These are phyloP conservation scores for Ceryle rudis DNA, from an alignment of 2,797 vertebrate species.

Conservation along the genomic window DNA sequence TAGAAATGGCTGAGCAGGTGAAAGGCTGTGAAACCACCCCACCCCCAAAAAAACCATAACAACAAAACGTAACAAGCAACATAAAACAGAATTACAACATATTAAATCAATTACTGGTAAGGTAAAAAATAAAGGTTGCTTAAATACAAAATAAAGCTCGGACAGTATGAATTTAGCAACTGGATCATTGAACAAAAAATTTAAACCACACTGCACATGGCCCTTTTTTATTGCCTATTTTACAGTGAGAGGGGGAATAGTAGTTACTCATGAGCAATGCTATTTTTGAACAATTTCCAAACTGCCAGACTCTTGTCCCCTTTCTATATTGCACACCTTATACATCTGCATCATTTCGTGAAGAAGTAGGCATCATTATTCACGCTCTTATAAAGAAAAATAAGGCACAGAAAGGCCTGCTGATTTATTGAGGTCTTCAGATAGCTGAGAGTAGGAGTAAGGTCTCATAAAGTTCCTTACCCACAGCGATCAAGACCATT, in stretches of 20 bases:
- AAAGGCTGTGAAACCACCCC: background rate
- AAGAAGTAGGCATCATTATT: background rate
- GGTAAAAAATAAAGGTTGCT: background rate
- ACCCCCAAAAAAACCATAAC: no score
- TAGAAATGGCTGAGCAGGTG: background rate
- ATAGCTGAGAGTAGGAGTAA: background rate
- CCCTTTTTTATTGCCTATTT: background rate
- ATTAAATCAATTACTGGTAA: background rate
- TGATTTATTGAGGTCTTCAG: background rate
- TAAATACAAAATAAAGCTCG: background rate
- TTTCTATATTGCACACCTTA: background rate
- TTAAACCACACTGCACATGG: accelerated
- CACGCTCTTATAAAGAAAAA: background rate
- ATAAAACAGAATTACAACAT: background rate
- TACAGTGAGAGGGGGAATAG: accelerated
- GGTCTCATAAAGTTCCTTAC: background rate
- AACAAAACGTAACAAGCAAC: background rate
- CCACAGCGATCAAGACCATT: background rate
- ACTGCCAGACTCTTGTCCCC: background rate
- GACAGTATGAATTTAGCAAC: background rate
- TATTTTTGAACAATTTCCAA: background rate
- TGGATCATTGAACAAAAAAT: background rate
- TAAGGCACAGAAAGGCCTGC: background rate
- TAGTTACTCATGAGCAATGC: background rate
- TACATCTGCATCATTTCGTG: background rate